These are phyloP conservation scores for Remorina albescens DNA, from an alignment of 2,797 vertebrate species.

Conservation along the genomic window DNA sequence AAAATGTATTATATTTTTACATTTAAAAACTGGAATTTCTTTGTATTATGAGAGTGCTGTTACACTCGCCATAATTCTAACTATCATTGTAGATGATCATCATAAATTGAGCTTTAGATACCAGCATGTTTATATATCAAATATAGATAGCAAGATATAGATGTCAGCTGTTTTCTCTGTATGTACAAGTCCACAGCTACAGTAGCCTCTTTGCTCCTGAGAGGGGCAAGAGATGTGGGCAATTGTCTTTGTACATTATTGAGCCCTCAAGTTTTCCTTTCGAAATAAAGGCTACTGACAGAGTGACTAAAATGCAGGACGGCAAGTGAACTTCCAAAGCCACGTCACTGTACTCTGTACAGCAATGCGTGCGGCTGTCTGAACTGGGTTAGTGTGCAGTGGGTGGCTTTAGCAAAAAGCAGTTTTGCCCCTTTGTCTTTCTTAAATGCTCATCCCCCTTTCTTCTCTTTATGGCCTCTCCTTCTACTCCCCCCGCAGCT, in stretches of 20 bases:
- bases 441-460: slow-evolving; percentile 56
- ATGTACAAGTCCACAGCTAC: slow-evolving; percentile 48
- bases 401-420: slow-evolving; percentile 47
- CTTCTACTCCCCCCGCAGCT: slow-evolving; percentile 17
- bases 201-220: slow-evolving; percentile 49
- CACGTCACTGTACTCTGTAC: slow-evolving; percentile 50
- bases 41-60: neutral
- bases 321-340: slow-evolving; percentile 69
- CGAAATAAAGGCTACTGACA: slow-evolving; percentile 80
- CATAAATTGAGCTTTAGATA: slow-evolving; percentile 8
- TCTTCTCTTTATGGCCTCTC: slow-evolving; percentile 19
- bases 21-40: neutral
- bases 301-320: slow-evolving; percentile 71
- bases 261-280: slow-evolving; percentile 68
- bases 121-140: slow-evolving; percentile 25
- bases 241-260: slow-evolving; percentile 77
- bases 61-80: no score
- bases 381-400: slow-evolving; percentile 67
- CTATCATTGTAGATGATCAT: slow-evolving; percentile 6
- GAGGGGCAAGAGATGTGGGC: slow-evolving; percentile 61
- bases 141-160: slow-evolving; percentile 19
- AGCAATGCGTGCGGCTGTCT: slow-evolving; percentile 52
- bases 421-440: slow-evolving; percentile 58
- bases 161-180: slow-evolving; percentile 46
- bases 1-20: neutral